Evolutionary conservation across 2,888 invertebrate genomes (phyloP).

Genomic region (Frankliniella intonsa): DNA sequence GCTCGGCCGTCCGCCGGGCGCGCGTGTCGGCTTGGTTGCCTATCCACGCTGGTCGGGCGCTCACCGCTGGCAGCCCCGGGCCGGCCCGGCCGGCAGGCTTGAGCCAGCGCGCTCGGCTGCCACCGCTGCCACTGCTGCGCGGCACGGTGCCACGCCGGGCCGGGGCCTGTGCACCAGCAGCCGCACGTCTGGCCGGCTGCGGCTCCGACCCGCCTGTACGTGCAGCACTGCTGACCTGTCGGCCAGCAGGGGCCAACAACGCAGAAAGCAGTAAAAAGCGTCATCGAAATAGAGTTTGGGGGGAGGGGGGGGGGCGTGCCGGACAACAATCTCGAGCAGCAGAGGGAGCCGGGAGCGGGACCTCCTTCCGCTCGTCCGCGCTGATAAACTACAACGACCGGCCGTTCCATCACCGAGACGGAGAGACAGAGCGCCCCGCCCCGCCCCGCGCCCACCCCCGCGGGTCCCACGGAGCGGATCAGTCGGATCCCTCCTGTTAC

Average conservation of each 20-base stretch:
- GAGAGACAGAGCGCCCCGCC: not conserved
- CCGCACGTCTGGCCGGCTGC: too few species aligned
- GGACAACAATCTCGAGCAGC: too few species aligned
- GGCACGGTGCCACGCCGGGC: too few species aligned
- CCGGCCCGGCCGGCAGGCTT: not conserved
- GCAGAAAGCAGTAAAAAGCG: too few species aligned
- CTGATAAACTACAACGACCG: not conserved
- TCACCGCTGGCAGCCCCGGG: not conserved
- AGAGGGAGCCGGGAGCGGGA: too few species aligned
- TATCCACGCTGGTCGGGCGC: not conserved
- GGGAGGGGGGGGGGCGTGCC: not conserved
- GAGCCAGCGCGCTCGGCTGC: not conserved
- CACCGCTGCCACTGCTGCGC: too few species aligned
- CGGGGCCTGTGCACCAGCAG: not conserved
- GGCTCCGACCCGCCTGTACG: too few species aligned
- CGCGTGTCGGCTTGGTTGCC: not conserved
- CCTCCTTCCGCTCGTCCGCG: not conserved
- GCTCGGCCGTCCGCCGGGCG: not conserved
- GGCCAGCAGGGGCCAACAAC: not conserved
- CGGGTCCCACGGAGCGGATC: not conserved
- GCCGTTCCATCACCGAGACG: too few species aligned
- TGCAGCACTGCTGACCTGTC: not conserved
- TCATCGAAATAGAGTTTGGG: too few species aligned
- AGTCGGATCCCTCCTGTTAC: not conserved
- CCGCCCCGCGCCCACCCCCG: not conserved